Evolutionary conservation across 2,888 invertebrate species (phyloP).

Genomic region (Drosophila lutescens): DNA sequence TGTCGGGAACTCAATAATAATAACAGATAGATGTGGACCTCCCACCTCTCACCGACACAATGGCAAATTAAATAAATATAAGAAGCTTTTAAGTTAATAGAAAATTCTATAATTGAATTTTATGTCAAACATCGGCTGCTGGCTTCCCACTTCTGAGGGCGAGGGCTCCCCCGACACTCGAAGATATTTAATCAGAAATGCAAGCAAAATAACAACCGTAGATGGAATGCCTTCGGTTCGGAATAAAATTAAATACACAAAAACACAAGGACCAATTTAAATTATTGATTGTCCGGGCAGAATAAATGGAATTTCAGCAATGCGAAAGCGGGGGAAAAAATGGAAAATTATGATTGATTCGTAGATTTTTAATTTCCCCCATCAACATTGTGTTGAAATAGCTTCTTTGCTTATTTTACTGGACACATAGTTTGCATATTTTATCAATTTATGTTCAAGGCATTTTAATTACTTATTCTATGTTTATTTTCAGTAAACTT

Average conservation of each 20-base stretch:
- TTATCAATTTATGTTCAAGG: neutral
- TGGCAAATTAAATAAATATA: constrained; percentile 78
- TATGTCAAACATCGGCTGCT: constrained; percentile 35
- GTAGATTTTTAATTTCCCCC: neutral
- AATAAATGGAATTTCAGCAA: constrained; percentile 22
- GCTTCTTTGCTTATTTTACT: neutral
- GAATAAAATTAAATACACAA: neutral
- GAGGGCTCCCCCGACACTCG: constrained; percentile 14
- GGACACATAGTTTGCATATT: neutral
- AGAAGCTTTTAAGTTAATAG: constrained; percentile 77
- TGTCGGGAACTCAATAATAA: constrained; percentile 35
- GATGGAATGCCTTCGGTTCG: constrained; percentile 11
- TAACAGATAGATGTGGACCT: constrained; percentile 34
- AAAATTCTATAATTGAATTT: constrained; percentile 73
- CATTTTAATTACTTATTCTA: neutral
- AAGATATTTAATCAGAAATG: constrained; percentile 37
- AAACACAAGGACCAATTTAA: constrained; percentile 8
- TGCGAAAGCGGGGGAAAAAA: neutral
- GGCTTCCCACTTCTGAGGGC: constrained; percentile 4
- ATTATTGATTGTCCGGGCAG: constrained; percentile 28
- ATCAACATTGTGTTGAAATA: constrained; percentile 3
- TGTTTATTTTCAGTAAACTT: no score
- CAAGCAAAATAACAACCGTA: constrained; percentile 35
- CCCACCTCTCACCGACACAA: constrained; percentile 41
- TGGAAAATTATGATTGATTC: constrained; percentile 6